Evolutionary conservation across 2,888 invertebrate genomes (phyloP), one percentile per base, ranked within the genome.

Genomic region (Pyrgus malvae): DNA sequence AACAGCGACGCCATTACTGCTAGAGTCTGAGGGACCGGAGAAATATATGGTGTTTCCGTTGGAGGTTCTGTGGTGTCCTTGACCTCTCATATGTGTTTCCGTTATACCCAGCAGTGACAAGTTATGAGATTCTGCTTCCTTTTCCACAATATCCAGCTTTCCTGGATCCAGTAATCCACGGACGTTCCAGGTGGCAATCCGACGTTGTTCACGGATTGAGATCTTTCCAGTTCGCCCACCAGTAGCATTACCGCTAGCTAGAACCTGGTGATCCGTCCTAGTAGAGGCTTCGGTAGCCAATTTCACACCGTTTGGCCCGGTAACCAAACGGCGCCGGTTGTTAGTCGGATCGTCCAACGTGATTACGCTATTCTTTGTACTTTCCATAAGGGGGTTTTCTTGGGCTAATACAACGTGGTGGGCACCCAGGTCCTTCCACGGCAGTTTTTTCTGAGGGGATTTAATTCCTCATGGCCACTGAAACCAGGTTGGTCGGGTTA

Each of bases 221-320:
- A 7, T 21, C 11, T 19, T 31, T n/a, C n/a, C 31, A 5, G 1
- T 16, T 2, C 5, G 3, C 2, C 14, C 42, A 21, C 33, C 33
- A 45, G 42, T 42, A 42, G 27, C 42, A 42, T 27, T 19, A 21
- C 21, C 21, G 9, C 45, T 5, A 1, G 3, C 29, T 5, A 33
- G 11, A 1, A 33, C 45, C 21, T 45, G 11, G 45, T 21, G 42
- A 9, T 3, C 1, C 9, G 7, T n/a, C 29, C 29, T 7, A 17
- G 14, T 14, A 27, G 44, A 23, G 35, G 17, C 44, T 44, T 48
- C 37, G 48, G 48, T 48, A 23, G 40, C 40, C 21, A 17, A 51
- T 41, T 58, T 58, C 50, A 57, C 57, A 58, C 44, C 45, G 41
- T 6, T 38, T 41, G 16, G 45, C 56, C 56, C 56, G 46, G 50